These are phyloP conservation scores for Scaptomyza caliginosa DNA, from an alignment of 2,888 invertebrate species.

Conservation along the genomic window DNA sequence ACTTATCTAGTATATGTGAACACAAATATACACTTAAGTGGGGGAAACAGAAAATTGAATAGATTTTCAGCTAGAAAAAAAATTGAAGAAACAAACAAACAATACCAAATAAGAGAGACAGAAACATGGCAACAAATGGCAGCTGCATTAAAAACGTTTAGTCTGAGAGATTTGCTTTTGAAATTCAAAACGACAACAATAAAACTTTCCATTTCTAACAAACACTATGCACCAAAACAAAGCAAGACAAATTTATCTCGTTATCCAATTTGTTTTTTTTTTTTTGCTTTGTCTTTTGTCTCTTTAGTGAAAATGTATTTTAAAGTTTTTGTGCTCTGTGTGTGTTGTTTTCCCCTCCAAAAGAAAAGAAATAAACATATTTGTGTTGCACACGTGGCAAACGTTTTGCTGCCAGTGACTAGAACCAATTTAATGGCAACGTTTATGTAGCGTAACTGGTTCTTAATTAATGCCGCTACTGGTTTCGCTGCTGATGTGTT, in stretches of 20 bases:
- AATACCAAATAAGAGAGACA: conserved; percentile 12
- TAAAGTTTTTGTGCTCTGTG: conserved; percentile 2
- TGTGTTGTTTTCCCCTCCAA: background rate
- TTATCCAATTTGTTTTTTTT: conserved; percentile 45
- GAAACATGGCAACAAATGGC: conserved; percentile 32
- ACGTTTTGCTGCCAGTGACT: conserved; percentile 16
- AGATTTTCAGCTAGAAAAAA: conserved; percentile 58
- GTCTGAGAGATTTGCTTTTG: conserved; percentile 64
- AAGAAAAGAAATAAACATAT: background rate
- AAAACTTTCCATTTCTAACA: conserved; percentile 76
- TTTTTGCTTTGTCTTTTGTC: conserved; percentile 13
- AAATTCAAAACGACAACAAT: conserved; percentile 61
- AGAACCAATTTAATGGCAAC: conserved; percentile 50
- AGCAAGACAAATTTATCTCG: conserved; percentile 67
- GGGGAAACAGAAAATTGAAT: conserved; percentile 61
- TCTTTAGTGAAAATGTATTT: conserved; percentile 26
- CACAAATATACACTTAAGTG: conserved; percentile 21
- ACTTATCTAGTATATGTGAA: conserved; percentile 17
- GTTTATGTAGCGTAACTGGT: conserved; percentile 53
- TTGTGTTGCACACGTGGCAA: conserved; percentile 26
- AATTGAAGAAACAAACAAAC: conserved; percentile 40
- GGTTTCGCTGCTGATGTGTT: conserved; percentile 22
- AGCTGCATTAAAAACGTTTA: conserved; percentile 68
- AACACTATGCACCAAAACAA: conserved; percentile 52
- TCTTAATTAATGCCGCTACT: conserved; percentile 50